Base-by-base conservation (phyloP, 2,113 vertebrate species). In the Pogona vitticeps region DNA sequence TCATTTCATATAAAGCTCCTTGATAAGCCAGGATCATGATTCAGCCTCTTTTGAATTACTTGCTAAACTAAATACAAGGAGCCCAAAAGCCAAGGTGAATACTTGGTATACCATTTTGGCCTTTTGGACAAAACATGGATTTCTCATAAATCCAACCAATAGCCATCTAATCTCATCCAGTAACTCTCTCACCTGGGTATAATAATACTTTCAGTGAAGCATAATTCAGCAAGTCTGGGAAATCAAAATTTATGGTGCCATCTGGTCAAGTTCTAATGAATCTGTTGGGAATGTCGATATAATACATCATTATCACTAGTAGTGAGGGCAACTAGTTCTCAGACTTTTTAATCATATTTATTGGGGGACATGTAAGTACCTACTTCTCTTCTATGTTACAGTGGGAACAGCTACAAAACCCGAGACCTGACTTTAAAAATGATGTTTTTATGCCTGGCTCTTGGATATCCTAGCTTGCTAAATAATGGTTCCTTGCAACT, bases 121-220 rank as follows among this genome's bases (percentile, higher is more conserved):
- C 86, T 92, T 78, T 76, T 85, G 79, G 86, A 77, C 87, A 76
- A 82, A 91, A 91, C 81, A 20, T 0, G 3, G 17, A 4, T 88
- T 73, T 58, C 88, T 90, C 67, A 87, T 88, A 85, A 88, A 91
- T 70, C 89, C 61, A 9, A 12, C 52, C 85, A 71, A 85, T 10
- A 23, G 33, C 4, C 23, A 75, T 82, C 71, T 84, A 92, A 86
- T 90, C 61, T 63, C 31, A 86, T 91, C 91, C 81, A 68, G 28
- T 42, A 94, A 77, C 91, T 87, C 58, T 90, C 38, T 89, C 76
- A 88, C 88, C 86, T 36, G 2, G 91, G 90, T 26, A 59, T 76
- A 85, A 91, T 88, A 80, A 85, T 56, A 63, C 58, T 75, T 82
- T 76, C 79, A 82, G 18, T 86, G 85, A 88, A 92, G 89, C 33